Evolutionary conservation across 2,113 vertebrate species (phyloP).

Genomic region (Atrichornis clamosus): DNA sequence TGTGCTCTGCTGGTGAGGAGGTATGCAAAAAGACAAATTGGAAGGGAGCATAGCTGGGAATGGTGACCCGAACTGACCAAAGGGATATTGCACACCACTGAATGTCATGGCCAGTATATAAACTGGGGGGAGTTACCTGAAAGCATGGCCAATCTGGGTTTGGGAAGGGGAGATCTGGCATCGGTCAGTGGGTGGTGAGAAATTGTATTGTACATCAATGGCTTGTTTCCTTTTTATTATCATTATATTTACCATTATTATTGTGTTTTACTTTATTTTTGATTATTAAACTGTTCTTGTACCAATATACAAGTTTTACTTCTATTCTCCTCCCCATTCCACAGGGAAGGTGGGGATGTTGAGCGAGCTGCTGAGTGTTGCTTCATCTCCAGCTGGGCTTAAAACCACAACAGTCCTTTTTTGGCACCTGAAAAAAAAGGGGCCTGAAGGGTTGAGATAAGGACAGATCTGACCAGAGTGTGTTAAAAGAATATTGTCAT

Average conservation of each 20-base stretch:
- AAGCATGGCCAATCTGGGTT: rapidly evolving
- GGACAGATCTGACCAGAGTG: background rate
- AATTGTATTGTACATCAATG: background rate
- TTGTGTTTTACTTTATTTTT: background rate
- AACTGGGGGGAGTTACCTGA: background rate
- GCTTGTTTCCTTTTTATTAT: background rate
- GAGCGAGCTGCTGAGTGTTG: background rate
- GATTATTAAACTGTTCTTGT: background rate
- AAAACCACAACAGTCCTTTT: background rate
- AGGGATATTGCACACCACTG: background rate
- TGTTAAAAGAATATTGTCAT: background rate
- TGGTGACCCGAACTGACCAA: background rate
- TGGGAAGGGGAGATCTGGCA: background rate
- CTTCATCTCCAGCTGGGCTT: background rate
- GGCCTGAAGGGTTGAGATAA: background rate
- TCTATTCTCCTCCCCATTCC: background rate
- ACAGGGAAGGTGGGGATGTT: background rate
- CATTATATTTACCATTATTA: background rate
- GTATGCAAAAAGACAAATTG: too few relatives aligned
- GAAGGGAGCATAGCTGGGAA: background rate
- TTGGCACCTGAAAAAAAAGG: background rate
- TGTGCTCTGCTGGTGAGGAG: background rate
- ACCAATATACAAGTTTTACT: background rate
- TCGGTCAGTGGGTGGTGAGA: background rate
- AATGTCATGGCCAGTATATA: background rate